Percentiles rank a stretch among this genome's conserved stretches.
Conservation (phyloP, 2,888 invertebrate genomes). For the Chloroclysta siterata region DNA sequence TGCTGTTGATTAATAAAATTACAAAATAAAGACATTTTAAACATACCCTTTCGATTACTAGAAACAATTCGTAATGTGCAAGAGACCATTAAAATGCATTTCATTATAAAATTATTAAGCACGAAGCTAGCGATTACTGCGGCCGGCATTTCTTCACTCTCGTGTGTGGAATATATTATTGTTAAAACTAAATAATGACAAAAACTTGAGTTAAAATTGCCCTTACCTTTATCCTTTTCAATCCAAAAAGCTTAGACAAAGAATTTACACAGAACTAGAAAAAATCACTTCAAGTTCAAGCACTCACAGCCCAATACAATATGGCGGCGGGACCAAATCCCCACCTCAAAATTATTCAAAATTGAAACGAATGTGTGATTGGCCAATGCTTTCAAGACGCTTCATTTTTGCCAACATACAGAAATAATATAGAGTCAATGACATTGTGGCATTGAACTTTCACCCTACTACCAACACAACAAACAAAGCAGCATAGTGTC, state of each 20-base stretch:
- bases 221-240: slow-evolving; percentile 74
- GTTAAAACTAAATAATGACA: slow-evolving; percentile 57
- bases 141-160: slow-evolving; percentile 51
- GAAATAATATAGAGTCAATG: slow-evolving; percentile 41
- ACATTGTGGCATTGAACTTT: slow-evolving; percentile 45
- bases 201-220: slow-evolving; percentile 67
- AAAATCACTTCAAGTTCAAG: slow-evolving; percentile 77
- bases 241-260: slow-evolving; percentile 73
- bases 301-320: slow-evolving; percentile 83
- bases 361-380: slow-evolving; percentile 70
- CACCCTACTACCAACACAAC: slow-evolving; percentile 45
- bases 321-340: slow-evolving; percentile 81
- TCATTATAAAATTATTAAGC: slow-evolving; percentile 7
- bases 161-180: slow-evolving; percentile 13
- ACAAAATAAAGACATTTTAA: background rate
- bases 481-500: background rate
- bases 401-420: slow-evolving; percentile 63
- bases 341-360: slow-evolving; percentile 81
- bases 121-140: slow-evolving; percentile 33
- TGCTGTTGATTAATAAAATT: too few species aligned
- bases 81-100: slow-evolving; percentile 10
- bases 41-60: background rate
- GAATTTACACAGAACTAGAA: slow-evolving; percentile 73
- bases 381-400: slow-evolving; percentile 70
- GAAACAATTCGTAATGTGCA: background rate